Percentiles rank a stretch among this genome's conserved stretches.
phyloP scores from a whole-genome alignment of 2,888 invertebrate species.

The Mantis religiosa region DNA sequence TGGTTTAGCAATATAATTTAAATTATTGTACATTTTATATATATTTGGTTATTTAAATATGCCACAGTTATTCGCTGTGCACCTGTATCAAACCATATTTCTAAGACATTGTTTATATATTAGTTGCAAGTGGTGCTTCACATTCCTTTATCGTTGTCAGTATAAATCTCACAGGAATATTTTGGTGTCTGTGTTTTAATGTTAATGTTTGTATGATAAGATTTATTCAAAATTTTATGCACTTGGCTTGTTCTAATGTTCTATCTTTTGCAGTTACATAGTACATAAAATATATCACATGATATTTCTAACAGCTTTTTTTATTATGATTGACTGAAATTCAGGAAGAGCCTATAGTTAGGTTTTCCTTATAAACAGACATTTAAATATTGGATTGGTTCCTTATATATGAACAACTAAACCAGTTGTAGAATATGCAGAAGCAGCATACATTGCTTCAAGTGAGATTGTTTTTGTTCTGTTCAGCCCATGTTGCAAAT shows the following conservation, averaged over 20 bases:
- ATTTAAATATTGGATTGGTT: background rate
- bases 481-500: no score
- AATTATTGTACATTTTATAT: background rate
- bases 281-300: background rate
- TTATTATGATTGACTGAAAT: background rate
- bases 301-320: background rate
- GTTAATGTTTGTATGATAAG: background rate
- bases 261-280: background rate
- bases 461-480: no score
- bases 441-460: no score
- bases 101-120: background rate
- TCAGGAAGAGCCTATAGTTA: background rate
- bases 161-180: background rate
- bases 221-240: background rate
- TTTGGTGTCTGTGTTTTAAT: background rate
- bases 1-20: constrained; percentile 66
- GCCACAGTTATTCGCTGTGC: background rate
- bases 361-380: background rate
- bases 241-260: background rate
- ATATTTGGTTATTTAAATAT: background rate
- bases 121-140: background rate
- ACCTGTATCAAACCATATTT: background rate
- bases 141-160: background rate
- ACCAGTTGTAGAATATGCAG: no score
- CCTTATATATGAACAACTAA: no score